A percentile compares a stretch with the other conserved stretches of the same genome.
phyloP scores from a whole-genome alignment of 2,797 vertebrate species.

The Lycodopsis pacificus region DNA sequence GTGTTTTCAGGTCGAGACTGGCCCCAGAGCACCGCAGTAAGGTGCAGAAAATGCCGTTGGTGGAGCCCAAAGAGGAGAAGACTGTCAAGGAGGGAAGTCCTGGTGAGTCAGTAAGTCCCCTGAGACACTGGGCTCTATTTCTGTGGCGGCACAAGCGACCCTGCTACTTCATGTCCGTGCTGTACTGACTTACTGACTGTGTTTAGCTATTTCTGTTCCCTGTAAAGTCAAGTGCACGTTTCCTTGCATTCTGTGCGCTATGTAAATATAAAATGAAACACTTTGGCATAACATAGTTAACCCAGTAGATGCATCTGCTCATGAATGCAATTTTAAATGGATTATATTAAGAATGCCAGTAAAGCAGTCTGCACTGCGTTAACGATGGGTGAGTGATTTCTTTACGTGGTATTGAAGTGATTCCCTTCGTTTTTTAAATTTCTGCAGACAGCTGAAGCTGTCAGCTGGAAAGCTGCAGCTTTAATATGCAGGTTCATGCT shows the following conservation, averaged over 20 bases:
- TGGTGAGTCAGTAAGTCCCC: conserved; percentile 77
- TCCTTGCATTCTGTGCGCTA: background rate
- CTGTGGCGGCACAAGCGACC: background rate
- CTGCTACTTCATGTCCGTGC: background rate
- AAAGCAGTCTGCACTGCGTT: background rate
- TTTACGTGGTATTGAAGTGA: background rate
- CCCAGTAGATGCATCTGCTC: no score
- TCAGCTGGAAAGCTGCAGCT: no score
- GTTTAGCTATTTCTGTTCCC: background rate
- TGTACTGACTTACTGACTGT: background rate
- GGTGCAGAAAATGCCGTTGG: conserved; percentile 69
- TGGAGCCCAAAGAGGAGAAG: conserved; percentile 83
- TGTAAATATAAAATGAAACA: background rate
- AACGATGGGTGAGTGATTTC: background rate
- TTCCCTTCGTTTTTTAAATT: background rate
- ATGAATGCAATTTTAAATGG: no score
- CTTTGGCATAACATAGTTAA: no score
- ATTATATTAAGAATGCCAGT: no score
- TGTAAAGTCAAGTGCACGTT: background rate
- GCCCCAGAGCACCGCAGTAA: conserved; percentile 87
- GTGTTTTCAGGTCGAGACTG: conserved; percentile 87
- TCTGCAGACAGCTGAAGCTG: background rate
- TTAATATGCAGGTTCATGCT: background rate
- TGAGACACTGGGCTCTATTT: conserved; percentile 5
- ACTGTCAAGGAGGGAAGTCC: conserved; percentile 81